Percentiles rank a stretch among this genome's conserved stretches.
phyloP scores from a whole-genome alignment of 2,888 invertebrate genomes.

The Eurytoma californica region DNA sequence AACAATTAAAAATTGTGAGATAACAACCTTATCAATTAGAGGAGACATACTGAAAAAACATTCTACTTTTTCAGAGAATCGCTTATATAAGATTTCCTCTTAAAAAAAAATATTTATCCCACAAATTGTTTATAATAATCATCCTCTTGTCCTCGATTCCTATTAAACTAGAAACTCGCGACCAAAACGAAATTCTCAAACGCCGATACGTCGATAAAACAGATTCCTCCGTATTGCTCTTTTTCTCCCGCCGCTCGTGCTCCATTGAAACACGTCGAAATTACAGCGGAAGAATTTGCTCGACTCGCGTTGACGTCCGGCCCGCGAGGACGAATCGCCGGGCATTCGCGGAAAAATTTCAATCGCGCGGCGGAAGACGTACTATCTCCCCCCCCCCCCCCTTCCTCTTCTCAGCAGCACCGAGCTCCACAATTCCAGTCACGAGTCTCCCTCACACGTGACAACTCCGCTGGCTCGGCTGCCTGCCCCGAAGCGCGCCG shows the following conservation, averaged over 20 bases:
- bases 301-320: not conserved
- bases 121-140: too few species aligned
- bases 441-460: slow-evolving; percentile 44
- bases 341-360: slow-evolving; percentile 49
- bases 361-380: slow-evolving; percentile 23
- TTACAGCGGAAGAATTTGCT: not conserved
- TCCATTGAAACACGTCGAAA: not conserved
- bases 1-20: too few species aligned
- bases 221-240: too few species aligned
- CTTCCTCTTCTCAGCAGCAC: not conserved
- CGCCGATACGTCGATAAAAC: too few species aligned
- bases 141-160: too few species aligned
- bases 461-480: slow-evolving; percentile 19
- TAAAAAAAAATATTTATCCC: too few species aligned
- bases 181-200: too few species aligned
- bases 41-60: too few species aligned
- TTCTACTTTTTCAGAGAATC: too few species aligned
- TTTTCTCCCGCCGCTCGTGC: not conserved
- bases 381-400: not conserved
- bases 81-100: too few species aligned
- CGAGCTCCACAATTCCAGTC: slow-evolving; percentile 41
- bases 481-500: not conserved
- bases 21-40: too few species aligned
- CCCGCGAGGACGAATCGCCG: not conserved
- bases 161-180: too few species aligned